These are phyloP conservation scores for Drosophila mercatorum DNA, from an alignment of 2,888 invertebrate species.

Conservation along the genomic window DNA sequence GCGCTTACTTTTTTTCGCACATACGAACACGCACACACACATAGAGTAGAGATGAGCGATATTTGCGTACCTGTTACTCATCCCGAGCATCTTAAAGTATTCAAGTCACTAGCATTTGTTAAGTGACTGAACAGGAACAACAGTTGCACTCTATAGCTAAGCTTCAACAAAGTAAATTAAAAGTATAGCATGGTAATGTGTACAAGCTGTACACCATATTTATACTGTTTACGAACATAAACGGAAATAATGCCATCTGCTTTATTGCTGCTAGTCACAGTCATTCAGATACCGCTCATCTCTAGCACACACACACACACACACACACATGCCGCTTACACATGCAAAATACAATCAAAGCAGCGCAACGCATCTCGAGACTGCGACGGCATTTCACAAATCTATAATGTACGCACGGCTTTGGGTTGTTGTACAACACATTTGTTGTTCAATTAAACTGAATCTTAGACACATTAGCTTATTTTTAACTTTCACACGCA, in stretches of 20 bases:
- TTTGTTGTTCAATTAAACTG: conserved; percentile 32
- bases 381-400: conserved; percentile 75
- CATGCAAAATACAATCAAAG: conserved; percentile 67
- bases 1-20: conserved; percentile 75
- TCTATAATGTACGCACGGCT: conserved; percentile 39
- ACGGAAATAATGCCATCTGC: not conserved
- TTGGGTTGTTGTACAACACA: conserved; percentile 39
- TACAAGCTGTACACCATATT: not conserved
- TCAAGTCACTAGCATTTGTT: conserved; percentile 5
- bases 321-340: conserved; percentile 61
- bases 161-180: not conserved
- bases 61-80: conserved; percentile 53
- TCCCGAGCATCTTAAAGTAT: conserved; percentile 22
- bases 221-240: not conserved
- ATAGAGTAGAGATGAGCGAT: conserved; percentile 48
- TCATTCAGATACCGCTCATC: conserved; percentile 40
- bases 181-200: not conserved
- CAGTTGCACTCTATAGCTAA: not conserved
- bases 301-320: conserved; percentile 53
- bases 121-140: not conserved
- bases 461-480: conserved; percentile 22
- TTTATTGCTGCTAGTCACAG: conserved; percentile 14
- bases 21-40: conserved; percentile 14
- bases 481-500: conserved; percentile 36
- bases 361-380: conserved; percentile 65